phyloP scores from a whole-genome alignment of 2,888 invertebrate genomes.

The Ormyrus thymus region DNA sequence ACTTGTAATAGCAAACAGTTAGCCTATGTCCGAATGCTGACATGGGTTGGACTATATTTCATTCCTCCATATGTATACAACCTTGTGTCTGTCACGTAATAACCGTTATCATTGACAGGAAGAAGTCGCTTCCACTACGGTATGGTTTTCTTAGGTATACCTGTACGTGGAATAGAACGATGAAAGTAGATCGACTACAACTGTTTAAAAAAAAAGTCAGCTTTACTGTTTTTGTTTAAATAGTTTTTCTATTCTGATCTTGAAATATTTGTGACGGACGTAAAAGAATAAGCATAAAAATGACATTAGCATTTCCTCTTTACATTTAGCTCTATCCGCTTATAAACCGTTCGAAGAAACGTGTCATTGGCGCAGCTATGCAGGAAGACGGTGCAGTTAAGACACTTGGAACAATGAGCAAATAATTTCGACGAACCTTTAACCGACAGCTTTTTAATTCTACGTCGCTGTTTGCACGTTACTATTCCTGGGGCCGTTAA shows the following conservation, averaged over 20 bases:
- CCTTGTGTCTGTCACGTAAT: conserved; percentile 8
- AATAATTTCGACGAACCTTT: conserved; percentile 44
- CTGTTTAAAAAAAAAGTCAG: neutral
- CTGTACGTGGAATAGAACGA: neutral
- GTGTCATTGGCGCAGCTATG: conserved; percentile 15
- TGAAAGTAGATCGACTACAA: too few species aligned
- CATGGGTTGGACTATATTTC: conserved; percentile 22
- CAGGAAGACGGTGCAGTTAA: conserved; percentile 35
- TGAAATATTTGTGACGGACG: neutral
- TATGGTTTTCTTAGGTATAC: neutral
- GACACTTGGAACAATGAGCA: conserved; percentile 47
- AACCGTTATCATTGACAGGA: conserved; percentile 21
- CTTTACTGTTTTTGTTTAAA: neutral
- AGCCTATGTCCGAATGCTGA: conserved; percentile 13
- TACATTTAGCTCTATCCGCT: neutral
- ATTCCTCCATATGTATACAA: conserved; percentile 1
- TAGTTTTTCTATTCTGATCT: neutral
- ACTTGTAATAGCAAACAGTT: conserved; percentile 20
- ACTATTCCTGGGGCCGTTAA: conserved; percentile 45
- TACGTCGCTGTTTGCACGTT: conserved; percentile 1
- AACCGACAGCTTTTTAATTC: conserved; percentile 50
- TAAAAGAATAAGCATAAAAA: neutral
- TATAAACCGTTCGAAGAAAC: conserved; percentile 28
- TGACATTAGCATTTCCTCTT: too few species aligned
- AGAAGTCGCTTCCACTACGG: conserved; percentile 11